A percentile compares a stretch with the other conserved stretches of the same genome.
Conservation (phyloP, 2,113 vertebrate species). For the Trematocara marginatum region DNA sequence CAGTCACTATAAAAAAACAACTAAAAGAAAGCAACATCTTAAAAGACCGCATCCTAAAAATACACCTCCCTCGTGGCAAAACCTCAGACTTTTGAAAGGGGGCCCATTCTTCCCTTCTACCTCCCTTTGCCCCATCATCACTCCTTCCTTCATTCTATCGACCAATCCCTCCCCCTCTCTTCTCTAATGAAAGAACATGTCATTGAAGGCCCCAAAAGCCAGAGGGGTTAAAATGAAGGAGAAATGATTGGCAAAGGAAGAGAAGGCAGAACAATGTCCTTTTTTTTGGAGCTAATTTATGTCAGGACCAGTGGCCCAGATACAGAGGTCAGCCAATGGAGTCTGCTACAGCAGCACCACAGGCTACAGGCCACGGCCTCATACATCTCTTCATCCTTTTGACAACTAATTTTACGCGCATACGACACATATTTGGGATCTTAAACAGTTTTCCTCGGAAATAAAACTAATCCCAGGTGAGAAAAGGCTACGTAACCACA, state of each 20-base stretch:
- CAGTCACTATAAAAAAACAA: not conserved
- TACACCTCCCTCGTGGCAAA: constrained; percentile 26
- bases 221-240: constrained; percentile 7
- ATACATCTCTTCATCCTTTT: not conserved
- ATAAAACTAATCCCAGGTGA: not conserved
- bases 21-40: not conserved
- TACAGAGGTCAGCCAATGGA: not conserved
- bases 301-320: constrained; percentile 59
- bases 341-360: constrained; percentile 21
- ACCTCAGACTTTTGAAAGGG: not conserved
- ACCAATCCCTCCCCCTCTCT: not conserved
- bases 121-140: not conserved
- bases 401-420: fast-evolving
- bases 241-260: not conserved
- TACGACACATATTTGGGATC: not conserved
- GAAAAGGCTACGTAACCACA: not conserved
- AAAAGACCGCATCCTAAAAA: constrained; percentile 31
- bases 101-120: not conserved
- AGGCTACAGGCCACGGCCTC: constrained; percentile 19
- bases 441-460: too few species aligned
- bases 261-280: constrained; percentile 20
- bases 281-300: constrained; percentile 26
- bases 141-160: not conserved
- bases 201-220: constrained; percentile 47
- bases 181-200: constrained; percentile 27